phyloP scores from a whole-genome alignment of 2,888 invertebrate genomes.

The Stictocephala bisonia region DNA sequence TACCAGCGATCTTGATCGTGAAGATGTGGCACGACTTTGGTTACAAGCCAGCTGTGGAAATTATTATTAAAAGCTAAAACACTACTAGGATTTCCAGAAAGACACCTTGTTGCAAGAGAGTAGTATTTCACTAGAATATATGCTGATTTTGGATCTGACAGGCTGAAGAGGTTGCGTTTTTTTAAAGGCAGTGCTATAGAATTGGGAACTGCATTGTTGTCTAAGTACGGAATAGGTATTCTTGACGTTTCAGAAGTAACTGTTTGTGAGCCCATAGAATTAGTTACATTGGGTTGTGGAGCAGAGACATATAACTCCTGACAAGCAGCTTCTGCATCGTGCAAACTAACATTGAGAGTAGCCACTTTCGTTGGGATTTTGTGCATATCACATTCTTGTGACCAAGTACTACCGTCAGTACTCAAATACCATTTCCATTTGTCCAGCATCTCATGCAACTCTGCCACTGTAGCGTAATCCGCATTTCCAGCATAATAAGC shows the following conservation, averaged over 20 bases:
- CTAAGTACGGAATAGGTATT: constrained; percentile 55
- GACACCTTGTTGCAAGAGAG: constrained; percentile 53
- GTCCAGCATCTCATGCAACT: constrained; percentile 50
- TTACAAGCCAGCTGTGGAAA: constrained; percentile 49
- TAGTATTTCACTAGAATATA: constrained; percentile 54
- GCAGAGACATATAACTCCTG: constrained; percentile 26
- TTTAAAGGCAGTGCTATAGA: constrained; percentile 54
- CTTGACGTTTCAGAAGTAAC: constrained; percentile 41
- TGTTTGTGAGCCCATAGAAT: constrained; percentile 7
- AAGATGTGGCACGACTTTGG: constrained; percentile 48
- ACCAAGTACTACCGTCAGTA: constrained; percentile 54
- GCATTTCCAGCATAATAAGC: constrained; percentile 56
- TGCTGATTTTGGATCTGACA: constrained; percentile 51
- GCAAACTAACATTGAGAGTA: constrained; percentile 6
- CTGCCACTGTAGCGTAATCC: constrained; percentile 50
- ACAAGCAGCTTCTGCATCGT: constrained; percentile 31
- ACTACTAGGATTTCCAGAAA: constrained; percentile 50
- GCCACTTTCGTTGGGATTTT: constrained; percentile 51
- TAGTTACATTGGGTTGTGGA: neutral
- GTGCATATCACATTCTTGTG: constrained; percentile 54
- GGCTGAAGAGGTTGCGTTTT: constrained; percentile 52
- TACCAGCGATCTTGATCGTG: constrained; percentile 53
- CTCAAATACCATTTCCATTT: constrained; percentile 51
- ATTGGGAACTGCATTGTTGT: constrained; percentile 54
- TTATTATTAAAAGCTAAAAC: constrained; percentile 51